Evolutionary conservation across 2,797 vertebrate genomes (phyloP).

Genomic region (Picus viridis): DNA sequence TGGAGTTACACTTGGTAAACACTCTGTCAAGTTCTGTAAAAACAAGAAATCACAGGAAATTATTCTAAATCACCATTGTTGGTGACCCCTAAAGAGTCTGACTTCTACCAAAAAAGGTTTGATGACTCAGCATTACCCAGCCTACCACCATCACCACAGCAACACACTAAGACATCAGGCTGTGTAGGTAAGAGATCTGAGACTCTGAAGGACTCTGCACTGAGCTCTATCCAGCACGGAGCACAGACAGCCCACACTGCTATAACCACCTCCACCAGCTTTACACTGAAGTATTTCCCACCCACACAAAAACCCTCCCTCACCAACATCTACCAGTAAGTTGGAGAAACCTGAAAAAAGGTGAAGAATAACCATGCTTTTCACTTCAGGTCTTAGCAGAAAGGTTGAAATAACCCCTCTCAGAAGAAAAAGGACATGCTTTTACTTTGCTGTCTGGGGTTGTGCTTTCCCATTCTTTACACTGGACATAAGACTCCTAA

Average conservation of each 20-base stretch:
- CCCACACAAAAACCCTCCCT: conserved; percentile 2
- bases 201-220: neutral
- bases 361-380: neutral
- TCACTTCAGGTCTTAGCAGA: neutral
- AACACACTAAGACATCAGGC: neutral
- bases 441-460: neutral
- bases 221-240: neutral
- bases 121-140: neutral
- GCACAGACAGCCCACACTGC: neutral
- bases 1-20: conserved; percentile 64
- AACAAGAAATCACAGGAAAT: neutral
- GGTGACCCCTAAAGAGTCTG: neutral
- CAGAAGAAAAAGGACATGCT: neutral
- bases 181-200: neutral
- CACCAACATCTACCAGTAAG: neutral
- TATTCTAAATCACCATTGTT: neutral
- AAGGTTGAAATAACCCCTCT: neutral
- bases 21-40: conserved; percentile 73
- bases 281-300: neutral
- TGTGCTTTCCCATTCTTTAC: neutral
- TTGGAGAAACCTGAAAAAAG: neutral
- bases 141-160: neutral
- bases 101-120: neutral
- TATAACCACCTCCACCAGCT: neutral
- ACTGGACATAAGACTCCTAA: neutral